Conservation (phyloP, 1,140 invertebrate species). For the Lucilia sericata region DNA sequence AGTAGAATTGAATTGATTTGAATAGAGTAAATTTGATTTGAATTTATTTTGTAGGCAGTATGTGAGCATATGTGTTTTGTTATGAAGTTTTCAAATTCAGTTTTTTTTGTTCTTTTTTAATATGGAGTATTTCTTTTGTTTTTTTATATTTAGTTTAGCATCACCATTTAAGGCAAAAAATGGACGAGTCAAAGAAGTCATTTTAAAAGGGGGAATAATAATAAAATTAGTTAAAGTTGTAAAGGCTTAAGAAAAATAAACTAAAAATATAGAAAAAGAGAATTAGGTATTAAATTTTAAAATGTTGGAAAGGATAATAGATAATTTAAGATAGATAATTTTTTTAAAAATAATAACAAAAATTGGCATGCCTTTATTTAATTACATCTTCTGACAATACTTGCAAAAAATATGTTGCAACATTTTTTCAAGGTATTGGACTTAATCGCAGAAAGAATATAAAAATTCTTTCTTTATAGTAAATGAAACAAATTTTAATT, state of each 20-base stretch:
- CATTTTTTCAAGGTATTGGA: no score
- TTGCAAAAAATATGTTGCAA: not conserved
- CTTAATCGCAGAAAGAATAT: no score
- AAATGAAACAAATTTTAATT: not conserved
- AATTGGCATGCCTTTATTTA: not conserved
- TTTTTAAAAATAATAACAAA: not conserved
- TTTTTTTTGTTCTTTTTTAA: slow-evolving; percentile 17
- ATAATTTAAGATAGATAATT: no score
- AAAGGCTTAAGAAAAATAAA: slow-evolving; percentile 41
- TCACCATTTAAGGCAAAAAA: slow-evolving; percentile 65
- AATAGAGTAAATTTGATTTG: not conserved
- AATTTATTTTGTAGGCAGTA: not conserved
- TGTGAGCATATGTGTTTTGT: slow-evolving; percentile 25
- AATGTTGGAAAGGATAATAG: not conserved
- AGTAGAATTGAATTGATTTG: not conserved
- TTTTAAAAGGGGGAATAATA: slow-evolving; percentile 51
- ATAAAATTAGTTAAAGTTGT: slow-evolving; percentile 44
- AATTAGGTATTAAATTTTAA: slow-evolving; percentile 20
- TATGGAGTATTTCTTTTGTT: slow-evolving; percentile 1
- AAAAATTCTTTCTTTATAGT: no score
- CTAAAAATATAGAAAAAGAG: slow-evolving; percentile 24
- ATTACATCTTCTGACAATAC: not conserved
- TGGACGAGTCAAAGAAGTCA: slow-evolving; percentile 68
- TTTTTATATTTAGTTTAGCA: slow-evolving; percentile 53
- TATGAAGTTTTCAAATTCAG: slow-evolving; percentile 25